Conservation (phyloP, 1,140 invertebrate species). For the Drosophila micromelanica region DNA sequence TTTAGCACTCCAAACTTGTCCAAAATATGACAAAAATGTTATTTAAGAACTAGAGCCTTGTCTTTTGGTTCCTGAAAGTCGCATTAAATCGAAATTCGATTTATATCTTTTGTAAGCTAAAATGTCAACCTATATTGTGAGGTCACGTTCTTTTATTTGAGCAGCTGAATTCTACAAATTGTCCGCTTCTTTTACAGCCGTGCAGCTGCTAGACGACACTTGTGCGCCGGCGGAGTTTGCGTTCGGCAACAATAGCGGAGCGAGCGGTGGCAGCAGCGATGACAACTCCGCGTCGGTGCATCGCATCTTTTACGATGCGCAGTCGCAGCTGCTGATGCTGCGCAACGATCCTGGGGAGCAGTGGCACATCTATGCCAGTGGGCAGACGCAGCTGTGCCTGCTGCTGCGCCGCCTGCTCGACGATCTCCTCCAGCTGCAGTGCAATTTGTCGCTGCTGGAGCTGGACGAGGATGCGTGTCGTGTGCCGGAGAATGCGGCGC, state of each 20-base stretch:
- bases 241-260: neutral
- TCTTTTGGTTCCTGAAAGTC: no score
- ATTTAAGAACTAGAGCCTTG: no score
- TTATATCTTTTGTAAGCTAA: no score
- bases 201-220: slow-evolving; percentile 29
- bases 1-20: no score
- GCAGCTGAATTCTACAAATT: neutral
- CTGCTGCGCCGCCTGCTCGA: slow-evolving; percentile 42
- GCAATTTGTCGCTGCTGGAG: neutral
- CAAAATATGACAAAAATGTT: no score
- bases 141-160: no score
- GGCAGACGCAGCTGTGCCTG: slow-evolving; percentile 34
- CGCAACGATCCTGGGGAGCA: slow-evolving; percentile 45
- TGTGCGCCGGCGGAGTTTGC: neutral
- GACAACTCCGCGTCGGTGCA: slow-evolving; percentile 13
- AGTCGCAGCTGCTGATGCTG: slow-evolving; percentile 40
- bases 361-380: slow-evolving; percentile 64
- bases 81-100: no score
- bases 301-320: slow-evolving; percentile 58
- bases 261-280: neutral
- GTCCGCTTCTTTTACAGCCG: neutral
- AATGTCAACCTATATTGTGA: no score
- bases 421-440: slow-evolving; percentile 49
- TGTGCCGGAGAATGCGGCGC: slow-evolving; percentile 5
- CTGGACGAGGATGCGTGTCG: neutral